phyloP scores from a whole-genome alignment of 1,140 invertebrate genomes.

The Limonius californicus region DNA sequence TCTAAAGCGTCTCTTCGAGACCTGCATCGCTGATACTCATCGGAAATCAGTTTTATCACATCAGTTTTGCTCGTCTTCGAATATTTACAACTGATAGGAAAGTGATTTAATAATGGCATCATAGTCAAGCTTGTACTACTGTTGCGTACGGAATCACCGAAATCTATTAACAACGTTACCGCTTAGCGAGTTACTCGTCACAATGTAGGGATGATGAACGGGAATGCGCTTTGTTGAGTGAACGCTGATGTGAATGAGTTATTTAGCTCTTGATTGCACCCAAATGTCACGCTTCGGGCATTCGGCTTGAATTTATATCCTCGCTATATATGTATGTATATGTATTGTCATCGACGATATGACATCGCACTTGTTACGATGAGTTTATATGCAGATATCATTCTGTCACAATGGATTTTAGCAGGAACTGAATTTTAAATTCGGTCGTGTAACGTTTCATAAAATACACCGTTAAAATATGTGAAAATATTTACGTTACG shows the following conservation, averaged over 20 bases:
- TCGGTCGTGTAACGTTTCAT: no score
- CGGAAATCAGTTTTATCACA: conserved; percentile 27
- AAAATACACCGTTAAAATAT: no score
- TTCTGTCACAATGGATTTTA: neutral
- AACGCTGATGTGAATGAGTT: conserved; percentile 41
- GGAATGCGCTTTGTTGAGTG: conserved; percentile 29
- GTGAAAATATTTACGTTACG: no score
- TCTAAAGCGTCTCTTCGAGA: conserved; percentile 26
- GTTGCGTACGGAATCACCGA: conserved; percentile 14
- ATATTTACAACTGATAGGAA: conserved; percentile 27
- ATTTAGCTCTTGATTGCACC: conserved; percentile 46
- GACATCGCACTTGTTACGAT: conserved; percentile 35
- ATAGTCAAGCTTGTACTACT: conserved; percentile 21
- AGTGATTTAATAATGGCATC: conserved; percentile 29
- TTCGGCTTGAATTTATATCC: conserved; percentile 34
- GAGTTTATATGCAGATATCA: conserved; percentile 37
- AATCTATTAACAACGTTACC: conserved; percentile 8
- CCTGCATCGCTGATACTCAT: conserved; percentile 27
- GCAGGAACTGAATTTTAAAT: neutral
- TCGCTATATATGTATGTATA: conserved; percentile 14
- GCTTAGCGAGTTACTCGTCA: conserved; percentile 9
- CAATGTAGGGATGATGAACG: conserved; percentile 31
- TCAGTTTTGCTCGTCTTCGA: conserved; percentile 3
- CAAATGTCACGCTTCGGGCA: conserved; percentile 36
- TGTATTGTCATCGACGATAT: conserved; percentile 35